Base-by-base conservation (phyloP, 2,888 invertebrate species). In the Pachliopta kotzebuea region DNA sequence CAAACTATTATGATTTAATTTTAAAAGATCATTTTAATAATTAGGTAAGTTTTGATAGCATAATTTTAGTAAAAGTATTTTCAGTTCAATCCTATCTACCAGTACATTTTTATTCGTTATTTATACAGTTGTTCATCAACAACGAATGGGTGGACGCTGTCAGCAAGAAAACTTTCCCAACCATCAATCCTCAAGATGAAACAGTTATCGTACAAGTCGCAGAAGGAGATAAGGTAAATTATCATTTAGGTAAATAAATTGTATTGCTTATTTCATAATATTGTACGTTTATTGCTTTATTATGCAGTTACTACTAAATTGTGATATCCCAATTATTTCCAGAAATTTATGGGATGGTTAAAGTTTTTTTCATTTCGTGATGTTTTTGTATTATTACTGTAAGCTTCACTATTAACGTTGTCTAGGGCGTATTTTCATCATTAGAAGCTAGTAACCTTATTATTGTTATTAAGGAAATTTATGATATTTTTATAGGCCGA, bases 111-210 rank as follows among this genome's bases (percentile, higher is more conserved):
- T 4, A 37, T 37, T 11, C 11, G 9, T 45, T 4, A 45, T 45
- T 57, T 31, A 26, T 21, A 20, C 76, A 96, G 96, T 84, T 96
- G 52, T 96, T 96, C 76, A 96, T 96, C 77, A 94, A 96, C 86
- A 96, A 96, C 82, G 94, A 95, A 78, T 96, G 95, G 84, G 94
- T 95, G 60, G 94, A 97, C 78, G 94, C 98, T 0, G 93, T 92
- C 9, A 96, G 95, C 76, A 96, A 96, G 58, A 97, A 97, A 83
- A 97, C 95, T 0, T 99, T 98, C 83, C 87, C 94, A 17, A 96
- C 96, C 0, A 81, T 96, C 69, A 98, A 98, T 81, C 98, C 98
- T 26, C 90, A 95, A 24, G 96, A 94, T 73, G 96, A 94, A 63
- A 90, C 94, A 72, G 93, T 94, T 70, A 96, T 98, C 68, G 84